Evolutionary conservation across 2,113 vertebrate species (phyloP).

Genomic region (Propithecus coquereli): DNA sequence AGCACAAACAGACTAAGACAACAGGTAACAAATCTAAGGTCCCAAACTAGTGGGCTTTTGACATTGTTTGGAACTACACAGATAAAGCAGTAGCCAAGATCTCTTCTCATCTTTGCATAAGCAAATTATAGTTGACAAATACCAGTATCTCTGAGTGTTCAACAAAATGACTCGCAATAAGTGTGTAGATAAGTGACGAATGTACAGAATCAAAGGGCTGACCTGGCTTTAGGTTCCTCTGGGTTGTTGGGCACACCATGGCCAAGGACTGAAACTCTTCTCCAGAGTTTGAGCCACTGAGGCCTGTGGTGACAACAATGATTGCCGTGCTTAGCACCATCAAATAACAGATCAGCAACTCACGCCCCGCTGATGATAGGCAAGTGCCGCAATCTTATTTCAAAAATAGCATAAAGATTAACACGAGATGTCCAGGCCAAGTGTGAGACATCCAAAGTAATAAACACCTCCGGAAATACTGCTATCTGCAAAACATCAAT

Average conservation of each 20-base stretch:
- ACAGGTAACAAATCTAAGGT: neutral
- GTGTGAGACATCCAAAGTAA: neutral
- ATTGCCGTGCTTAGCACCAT: neutral
- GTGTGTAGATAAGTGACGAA: neutral
- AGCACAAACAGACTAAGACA: neutral
- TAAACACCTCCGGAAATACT: neutral
- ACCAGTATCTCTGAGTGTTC: neutral
- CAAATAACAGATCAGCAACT: neutral
- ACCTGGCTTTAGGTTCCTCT: neutral
- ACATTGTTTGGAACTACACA: neutral
- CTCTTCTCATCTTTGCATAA: neutral
- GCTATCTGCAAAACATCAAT: constrained; percentile 25
- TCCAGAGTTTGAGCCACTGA: neutral
- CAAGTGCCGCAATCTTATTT: neutral
- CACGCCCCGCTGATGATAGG: neutral
- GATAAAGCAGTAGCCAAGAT: neutral
- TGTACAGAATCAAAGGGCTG: neutral
- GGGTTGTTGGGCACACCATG: neutral
- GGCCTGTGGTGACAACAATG: neutral
- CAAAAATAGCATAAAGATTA: neutral
- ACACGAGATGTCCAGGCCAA: neutral
- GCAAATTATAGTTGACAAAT: neutral
- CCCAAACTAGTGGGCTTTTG: neutral
- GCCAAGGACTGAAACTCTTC: neutral
- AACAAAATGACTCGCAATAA: neutral